phyloP scores from a whole-genome alignment of 2,113 vertebrate species.

The Alectura lathami region DNA sequence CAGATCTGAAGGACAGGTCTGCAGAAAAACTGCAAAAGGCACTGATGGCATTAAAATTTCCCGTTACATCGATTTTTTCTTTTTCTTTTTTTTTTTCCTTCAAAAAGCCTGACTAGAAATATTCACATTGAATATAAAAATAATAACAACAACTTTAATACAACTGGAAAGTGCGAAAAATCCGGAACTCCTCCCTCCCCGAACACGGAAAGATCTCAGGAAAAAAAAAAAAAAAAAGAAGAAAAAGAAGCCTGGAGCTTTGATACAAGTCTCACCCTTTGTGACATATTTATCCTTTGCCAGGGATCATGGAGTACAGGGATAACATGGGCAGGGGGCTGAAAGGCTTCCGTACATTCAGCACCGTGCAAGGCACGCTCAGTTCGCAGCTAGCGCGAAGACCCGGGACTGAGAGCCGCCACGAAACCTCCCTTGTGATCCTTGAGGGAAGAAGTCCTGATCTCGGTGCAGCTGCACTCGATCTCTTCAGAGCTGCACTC shows the following conservation, averaged over 20 bases:
- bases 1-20: conserved; percentile 7
- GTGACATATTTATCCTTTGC: conserved; percentile 57
- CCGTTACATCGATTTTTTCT: conserved; percentile 8
- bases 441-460: too few species aligned
- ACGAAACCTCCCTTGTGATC: too few species aligned
- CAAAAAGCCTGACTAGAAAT: conserved; percentile 56
- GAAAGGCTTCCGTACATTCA: conserved; percentile 66
- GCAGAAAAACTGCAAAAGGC: conserved; percentile 25
- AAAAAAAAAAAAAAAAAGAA: conserved; percentile 16
- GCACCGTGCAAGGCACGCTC: conserved; percentile 44
- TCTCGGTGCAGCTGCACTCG: too few species aligned
- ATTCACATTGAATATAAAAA: conserved; percentile 84
- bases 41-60: conserved; percentile 29
- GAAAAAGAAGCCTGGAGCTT: conserved; percentile 34
- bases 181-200: conserved; percentile 54
- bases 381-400: conserved; percentile 5
- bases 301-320: conserved; percentile 25
- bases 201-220: conserved; percentile 54
- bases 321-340: conserved; percentile 8
- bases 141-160: conserved; percentile 75
- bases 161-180: conserved; percentile 82
- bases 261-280: conserved; percentile 12
- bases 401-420: too few species aligned
- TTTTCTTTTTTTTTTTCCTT: conserved; percentile 26
- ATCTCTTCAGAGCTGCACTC: too few species aligned